Evolutionary conservation across 2,888 invertebrate genomes (phyloP), one percentile per base, ranked within the genome.

Genomic region (Cetonia aurata): DNA sequence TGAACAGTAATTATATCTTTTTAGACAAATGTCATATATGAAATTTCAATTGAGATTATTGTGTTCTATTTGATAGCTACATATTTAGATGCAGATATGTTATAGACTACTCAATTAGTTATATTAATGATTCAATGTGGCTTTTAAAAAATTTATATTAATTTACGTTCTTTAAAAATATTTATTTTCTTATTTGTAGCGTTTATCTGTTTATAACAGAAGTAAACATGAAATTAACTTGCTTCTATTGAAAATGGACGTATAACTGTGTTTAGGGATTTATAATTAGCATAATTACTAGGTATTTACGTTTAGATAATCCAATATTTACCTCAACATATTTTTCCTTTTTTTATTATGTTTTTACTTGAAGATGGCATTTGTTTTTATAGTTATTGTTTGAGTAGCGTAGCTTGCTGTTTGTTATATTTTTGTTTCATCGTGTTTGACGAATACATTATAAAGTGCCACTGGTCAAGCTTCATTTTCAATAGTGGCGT

Each of bases 401-500:
- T 65, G 62, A 50, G 50, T 65, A 48, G 50, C 62, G n/a, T 65
- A 50, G 50, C 50, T 37, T 41, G 62, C 62, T 65, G 15, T 65
- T 50, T 10, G 4, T 60, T 57, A 48, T 65, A 19, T 50, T 65
- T 52, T 65, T 41, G 37, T 62, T 65, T 37, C 37, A 33, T 46
- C 3, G 33, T 48, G 50, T 65, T 37, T 37, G 50, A 50, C 50
- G 19, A 8, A 10, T 31, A 15, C 31, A 62, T 65, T 41, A 50
- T 46, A 25, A 33, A 55, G 37, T 6, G 37, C 1, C 1, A 8
- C 9, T 37, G 6, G 9, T 1, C 37, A 37, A n/a, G 0, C 15
- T 42, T 59, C 19, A 25, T 15, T 4, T 17, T 15, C 50, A 10
- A 8, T 10, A 8, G 12, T 17, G 42, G 17, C 15, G 15, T 48